These are phyloP conservation scores for Ennomos fuscantarius DNA, from an alignment of 2,888 invertebrate species.

Conservation along the genomic window DNA sequence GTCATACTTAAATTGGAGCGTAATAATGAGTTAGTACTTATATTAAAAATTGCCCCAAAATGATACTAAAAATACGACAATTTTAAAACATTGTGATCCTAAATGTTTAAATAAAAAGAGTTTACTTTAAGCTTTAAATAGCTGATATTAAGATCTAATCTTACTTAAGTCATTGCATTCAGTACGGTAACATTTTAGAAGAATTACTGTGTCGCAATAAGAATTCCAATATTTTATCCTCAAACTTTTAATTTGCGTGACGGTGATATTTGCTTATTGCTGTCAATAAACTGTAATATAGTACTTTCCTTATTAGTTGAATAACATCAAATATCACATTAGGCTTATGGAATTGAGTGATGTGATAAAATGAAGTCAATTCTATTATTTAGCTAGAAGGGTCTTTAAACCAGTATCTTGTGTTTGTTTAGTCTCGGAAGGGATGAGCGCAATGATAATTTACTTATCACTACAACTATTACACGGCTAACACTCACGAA, in stretches of 20 bases:
- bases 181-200: not conserved
- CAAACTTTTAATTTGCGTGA: not conserved
- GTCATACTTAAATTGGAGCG: too few species aligned
- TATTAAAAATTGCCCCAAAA: slow-evolving; percentile 23
- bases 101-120: slow-evolving; percentile 31
- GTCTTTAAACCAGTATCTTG: slow-evolving; percentile 17
- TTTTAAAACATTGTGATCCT: slow-evolving; percentile 25
- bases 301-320: slow-evolving; percentile 5
- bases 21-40: too few species aligned
- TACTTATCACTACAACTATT: slow-evolving; percentile 8
- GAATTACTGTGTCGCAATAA: not conserved
- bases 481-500: too few species aligned
- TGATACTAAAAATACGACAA: slow-evolving; percentile 4
- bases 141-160: slow-evolving; percentile 36
- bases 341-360: slow-evolving; percentile 31
- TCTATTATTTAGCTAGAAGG: slow-evolving; percentile 34
- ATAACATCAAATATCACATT: slow-evolving; percentile 5
- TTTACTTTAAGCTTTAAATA: slow-evolving; percentile 44
- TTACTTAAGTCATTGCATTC: slow-evolving; percentile 25
- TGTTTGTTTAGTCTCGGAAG: slow-evolving; percentile 19
- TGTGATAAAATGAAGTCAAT: slow-evolving; percentile 37
- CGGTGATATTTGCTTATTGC: not conserved
- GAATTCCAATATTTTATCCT: not conserved
- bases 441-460: slow-evolving; percentile 22
- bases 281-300: too few species aligned